Conservation (phyloP, 2,888 invertebrate species). For the Tetramorium bicarinatum region DNA sequence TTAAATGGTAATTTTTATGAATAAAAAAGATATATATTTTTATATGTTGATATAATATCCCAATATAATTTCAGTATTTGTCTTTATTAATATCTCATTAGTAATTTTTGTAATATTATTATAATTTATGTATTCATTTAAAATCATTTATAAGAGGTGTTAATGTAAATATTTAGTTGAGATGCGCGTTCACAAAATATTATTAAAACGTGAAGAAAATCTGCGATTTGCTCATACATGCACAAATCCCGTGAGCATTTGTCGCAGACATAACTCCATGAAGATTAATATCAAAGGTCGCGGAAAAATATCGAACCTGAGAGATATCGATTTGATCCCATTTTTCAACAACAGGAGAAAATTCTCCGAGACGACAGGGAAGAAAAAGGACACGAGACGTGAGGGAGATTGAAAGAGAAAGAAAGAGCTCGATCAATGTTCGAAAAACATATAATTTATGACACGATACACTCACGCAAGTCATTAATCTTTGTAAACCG, state of each 20-base stretch:
- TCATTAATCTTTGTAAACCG: slow-evolving; percentile 77
- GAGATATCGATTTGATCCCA: slow-evolving; percentile 69
- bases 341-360: slow-evolving; percentile 64
- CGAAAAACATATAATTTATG: slow-evolving; percentile 78
- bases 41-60: background rate
- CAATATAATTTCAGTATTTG: background rate
- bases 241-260: slow-evolving; percentile 25
- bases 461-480: slow-evolving; percentile 70
- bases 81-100: background rate
- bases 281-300: slow-evolving; percentile 67
- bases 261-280: slow-evolving; percentile 2
- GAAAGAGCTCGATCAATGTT: slow-evolving; percentile 35
- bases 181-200: background rate
- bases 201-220: slow-evolving; percentile 9
- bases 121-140: background rate
- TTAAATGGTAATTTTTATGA: slow-evolving; percentile 17
- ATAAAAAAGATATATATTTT: background rate
- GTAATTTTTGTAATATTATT: background rate
- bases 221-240: background rate
- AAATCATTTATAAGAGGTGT: background rate
- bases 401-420: slow-evolving; percentile 39
- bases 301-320: slow-evolving; percentile 59
- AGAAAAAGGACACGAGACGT: slow-evolving; percentile 4
- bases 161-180: background rate
- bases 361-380: slow-evolving; percentile 36